Evolutionary conservation across 1,140 invertebrate species (phyloP).

Genomic region (Zeugodacus cucurbitae): DNA sequence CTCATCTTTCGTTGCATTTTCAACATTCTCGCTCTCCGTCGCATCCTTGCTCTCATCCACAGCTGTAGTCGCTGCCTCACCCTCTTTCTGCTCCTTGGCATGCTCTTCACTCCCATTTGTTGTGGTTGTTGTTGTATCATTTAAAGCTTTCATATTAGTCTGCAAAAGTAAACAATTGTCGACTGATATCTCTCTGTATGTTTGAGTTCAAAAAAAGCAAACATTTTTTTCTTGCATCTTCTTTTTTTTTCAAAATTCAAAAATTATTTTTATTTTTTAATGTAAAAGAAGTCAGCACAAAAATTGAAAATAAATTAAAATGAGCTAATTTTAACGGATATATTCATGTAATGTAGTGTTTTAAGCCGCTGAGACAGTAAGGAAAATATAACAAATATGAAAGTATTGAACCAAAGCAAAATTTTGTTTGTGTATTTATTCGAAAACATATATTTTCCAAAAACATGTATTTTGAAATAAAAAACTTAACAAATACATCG

Average conservation of each 20-base stretch:
- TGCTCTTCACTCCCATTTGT: slow-evolving; percentile 45
- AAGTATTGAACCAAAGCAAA: not conserved
- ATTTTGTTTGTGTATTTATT: not conserved
- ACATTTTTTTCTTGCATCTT: slow-evolving; percentile 26
- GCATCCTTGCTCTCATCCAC: not conserved
- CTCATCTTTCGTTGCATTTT: slow-evolving; percentile 25
- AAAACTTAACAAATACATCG: not conserved
- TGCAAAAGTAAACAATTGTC: slow-evolving; percentile 67
- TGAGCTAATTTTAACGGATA: not conserved
- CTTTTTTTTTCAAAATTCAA: slow-evolving; percentile 17
- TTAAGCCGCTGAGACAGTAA: slow-evolving; percentile 8
- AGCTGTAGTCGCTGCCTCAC: not conserved
- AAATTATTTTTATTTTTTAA: not conserved
- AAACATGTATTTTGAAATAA: not conserved
- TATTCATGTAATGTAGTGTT: not conserved
- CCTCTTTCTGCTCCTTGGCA: slow-evolving; percentile 41
- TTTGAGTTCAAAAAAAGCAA: not conserved
- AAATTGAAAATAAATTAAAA: not conserved
- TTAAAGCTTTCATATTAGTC: slow-evolving; percentile 55
- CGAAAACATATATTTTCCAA: not conserved
- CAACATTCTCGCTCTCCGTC: slow-evolving; percentile 29
- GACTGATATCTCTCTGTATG: slow-evolving; percentile 62
- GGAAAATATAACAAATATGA: not conserved
- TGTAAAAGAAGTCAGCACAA: slow-evolving; percentile 22
- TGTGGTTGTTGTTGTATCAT: slow-evolving; percentile 45